These are phyloP conservation scores for Micromesistius poutassou DNA, from an alignment of 2,797 vertebrate species.

Conservation along the genomic window DNA sequence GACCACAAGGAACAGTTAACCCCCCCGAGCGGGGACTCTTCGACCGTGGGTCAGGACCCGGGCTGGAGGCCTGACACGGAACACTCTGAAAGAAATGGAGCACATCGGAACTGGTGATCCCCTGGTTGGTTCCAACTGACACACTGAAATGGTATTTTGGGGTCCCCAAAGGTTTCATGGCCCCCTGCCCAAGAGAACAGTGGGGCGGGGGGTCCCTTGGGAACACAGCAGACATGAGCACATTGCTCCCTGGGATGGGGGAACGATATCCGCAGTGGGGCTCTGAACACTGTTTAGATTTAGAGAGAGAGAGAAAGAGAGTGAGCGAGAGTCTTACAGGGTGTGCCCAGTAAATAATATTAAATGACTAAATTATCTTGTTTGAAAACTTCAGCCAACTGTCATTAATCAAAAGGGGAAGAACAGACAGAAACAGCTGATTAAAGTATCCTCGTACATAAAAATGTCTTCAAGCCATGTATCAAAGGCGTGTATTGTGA, in stretches of 20 bases:
- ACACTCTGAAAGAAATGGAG: neutral
- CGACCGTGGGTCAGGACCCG: neutral
- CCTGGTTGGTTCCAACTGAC: no score
- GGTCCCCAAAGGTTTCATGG: no score
- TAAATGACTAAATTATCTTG: neutral
- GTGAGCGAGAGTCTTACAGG: neutral
- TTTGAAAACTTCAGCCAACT: neutral
- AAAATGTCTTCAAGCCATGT: neutral
- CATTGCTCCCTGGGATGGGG: no score
- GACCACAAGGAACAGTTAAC: neutral
- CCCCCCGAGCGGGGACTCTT: neutral
- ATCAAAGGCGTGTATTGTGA: neutral
- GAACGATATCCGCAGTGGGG: no score
- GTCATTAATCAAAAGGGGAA: neutral
- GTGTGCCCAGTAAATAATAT: neutral
- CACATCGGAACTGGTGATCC: no score
- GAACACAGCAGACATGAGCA: no score
- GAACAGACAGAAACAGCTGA: neutral
- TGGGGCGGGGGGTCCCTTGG: no score
- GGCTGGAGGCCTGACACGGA: neutral
- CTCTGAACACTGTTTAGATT: no score
- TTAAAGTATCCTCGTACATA: neutral
- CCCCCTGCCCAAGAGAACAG: no score
- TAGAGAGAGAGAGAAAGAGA: neutral
- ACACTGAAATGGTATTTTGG: no score